Percentiles rank a stretch among this genome's conserved stretches.
Conservation (phyloP, 2,888 invertebrate species). For the Caenorhabditis plicata region DNA sequence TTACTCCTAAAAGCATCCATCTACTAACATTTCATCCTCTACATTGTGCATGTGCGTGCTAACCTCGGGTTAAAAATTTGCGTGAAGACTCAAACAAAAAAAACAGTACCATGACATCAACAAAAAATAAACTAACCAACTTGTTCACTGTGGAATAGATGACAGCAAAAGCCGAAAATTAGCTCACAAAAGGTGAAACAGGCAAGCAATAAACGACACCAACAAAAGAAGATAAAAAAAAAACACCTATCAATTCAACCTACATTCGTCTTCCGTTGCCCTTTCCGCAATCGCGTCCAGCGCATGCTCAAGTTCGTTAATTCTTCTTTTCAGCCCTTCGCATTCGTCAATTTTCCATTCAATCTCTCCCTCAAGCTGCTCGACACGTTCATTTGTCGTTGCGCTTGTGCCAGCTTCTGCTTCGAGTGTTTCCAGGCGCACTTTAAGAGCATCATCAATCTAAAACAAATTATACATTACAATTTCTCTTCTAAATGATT, state of each 20-base stretch:
- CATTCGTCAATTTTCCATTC: constrained; percentile 45
- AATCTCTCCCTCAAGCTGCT: constrained; percentile 37
- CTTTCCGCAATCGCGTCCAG: constrained; percentile 26
- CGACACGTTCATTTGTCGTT: constrained; percentile 13
- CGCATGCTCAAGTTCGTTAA: constrained; percentile 30
- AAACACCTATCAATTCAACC: background rate
- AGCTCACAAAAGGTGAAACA: too few relatives aligned
- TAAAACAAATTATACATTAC: background rate
- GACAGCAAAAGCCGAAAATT: too few relatives aligned
- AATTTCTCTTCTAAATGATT: background rate
- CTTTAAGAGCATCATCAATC: constrained; percentile 28
- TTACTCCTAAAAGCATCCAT: too few relatives aligned
- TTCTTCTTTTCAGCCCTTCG: constrained; percentile 32
- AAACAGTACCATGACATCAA: background rate
- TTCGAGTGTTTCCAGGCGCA: constrained; percentile 24
- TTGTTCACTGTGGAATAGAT: background rate
- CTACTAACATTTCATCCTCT: too few relatives aligned
- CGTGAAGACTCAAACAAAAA: background rate
- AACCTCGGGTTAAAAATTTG: too few relatives aligned
- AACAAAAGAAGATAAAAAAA: background rate
- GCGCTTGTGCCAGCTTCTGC: background rate
- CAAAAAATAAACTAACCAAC: too few relatives aligned
- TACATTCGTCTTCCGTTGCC: constrained; percentile 26
- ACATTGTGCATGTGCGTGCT: too few relatives aligned
- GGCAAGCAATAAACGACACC: background rate